Base-by-base conservation (phyloP, 1,140 invertebrate species). In the Conus ventricosus region DNA sequence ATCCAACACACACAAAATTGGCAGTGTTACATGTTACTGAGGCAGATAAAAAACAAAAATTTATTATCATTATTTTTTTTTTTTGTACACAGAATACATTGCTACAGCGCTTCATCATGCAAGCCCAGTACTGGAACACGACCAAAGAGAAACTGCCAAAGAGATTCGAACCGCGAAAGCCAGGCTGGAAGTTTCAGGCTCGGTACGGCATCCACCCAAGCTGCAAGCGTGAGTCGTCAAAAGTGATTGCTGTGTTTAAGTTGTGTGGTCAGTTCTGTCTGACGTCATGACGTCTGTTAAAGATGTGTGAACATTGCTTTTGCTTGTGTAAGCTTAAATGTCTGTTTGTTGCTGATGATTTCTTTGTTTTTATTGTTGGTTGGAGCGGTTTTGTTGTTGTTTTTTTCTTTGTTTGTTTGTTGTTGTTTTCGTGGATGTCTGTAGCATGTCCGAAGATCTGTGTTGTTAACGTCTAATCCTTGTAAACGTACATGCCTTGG, bases 101-200 rank as follows among this genome's bases (percentile, higher is more conserved):
- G n/a, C 76, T 94, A 25, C 93, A 94, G 90, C 87, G 92, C 55
- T 88, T 85, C 82, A 96, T 98, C 86, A 94, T 96, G 89, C 96
- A 96, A 87, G 96, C 97, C n/a, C 96, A 97, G 93, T 94, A 98
- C 82, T 97, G 97, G 96, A 97, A 98, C 95, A 96, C 97, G 63
- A 96, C 97, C 92, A 97, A 98, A 94, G 95, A 97, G 88, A 97
- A 97, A 92, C 94, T 98, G 81, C 97, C 97, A 15, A 97, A 96
- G 95, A 95, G 96, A 1, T 97, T 97, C 94, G 96, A 97, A 93
- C 95, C 96, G 11, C 92, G 96, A 60, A 96, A 97, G 92, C 97
- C 97, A 76, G 96, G 96, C 25, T 97, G 96, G 94, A 96, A 96
- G 90, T 97, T 97, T 94, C 96, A 97, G 20, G 96, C 97, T 91